Conservation (phyloP, 2,888 invertebrate species). For the Nephrotoma guestfalica region DNA sequence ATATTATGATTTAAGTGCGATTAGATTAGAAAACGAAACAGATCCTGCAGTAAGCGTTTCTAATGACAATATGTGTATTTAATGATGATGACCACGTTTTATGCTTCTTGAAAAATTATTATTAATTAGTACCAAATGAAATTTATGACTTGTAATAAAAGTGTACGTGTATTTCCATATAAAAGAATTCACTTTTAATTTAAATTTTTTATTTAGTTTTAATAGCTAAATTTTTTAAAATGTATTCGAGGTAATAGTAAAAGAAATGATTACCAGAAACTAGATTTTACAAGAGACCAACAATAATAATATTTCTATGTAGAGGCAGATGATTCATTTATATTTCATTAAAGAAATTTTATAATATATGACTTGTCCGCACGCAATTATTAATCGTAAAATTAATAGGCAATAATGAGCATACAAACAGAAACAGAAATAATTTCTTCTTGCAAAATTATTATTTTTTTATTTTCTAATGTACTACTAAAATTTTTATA, state of each 20-base stretch:
- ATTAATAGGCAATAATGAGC: neutral
- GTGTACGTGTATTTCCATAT: neutral
- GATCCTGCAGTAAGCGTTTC: neutral
- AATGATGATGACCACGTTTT: neutral
- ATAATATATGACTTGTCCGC: neutral
- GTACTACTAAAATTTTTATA: neutral
- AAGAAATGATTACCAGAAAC: neutral
- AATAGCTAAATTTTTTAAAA: neutral
- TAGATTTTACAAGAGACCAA: neutral
- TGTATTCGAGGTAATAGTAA: neutral
- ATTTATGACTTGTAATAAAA: neutral
- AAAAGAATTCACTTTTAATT: neutral
- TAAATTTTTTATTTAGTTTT: neutral
- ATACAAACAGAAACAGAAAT: neutral
- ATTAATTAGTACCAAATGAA: neutral
- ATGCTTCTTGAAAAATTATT: neutral
- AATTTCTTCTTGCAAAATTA: neutral
- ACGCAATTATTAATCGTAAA: neutral
- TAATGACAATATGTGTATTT: neutral
- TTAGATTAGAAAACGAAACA: neutral
- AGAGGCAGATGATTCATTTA: neutral
- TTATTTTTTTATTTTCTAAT: neutral
- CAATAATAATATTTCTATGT: neutral
- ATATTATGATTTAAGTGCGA: neutral
- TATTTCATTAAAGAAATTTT: neutral